Conservation (phyloP, 2,888 invertebrate species). For the Strigamia crassipes region DNA sequence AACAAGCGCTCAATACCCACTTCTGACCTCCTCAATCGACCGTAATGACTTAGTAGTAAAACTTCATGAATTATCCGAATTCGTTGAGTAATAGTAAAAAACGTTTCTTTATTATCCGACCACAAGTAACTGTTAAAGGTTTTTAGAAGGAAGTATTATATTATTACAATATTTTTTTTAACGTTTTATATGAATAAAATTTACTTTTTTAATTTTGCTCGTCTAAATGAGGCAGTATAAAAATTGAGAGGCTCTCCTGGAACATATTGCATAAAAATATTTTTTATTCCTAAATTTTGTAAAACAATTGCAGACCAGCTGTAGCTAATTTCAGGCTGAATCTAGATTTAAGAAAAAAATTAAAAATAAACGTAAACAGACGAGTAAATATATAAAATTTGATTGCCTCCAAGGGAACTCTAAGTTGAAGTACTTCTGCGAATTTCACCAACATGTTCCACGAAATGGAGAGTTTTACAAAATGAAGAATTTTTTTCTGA, state of each 20-base stretch:
- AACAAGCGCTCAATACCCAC: neutral
- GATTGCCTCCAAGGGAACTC: conserved; percentile 8
- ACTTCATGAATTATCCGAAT: neutral
- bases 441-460: neutral
- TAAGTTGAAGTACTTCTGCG: conserved; percentile 2
- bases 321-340: neutral
- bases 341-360: neutral
- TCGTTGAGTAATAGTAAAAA: neutral
- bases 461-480: neutral
- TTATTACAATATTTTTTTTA: neutral
- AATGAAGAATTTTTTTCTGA: neutral
- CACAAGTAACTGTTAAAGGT: neutral
- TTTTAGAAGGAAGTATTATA: neutral
- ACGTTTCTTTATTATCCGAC: neutral
- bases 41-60: neutral
- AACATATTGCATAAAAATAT: conserved; percentile 7
- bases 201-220: neutral
- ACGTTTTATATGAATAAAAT: neutral
- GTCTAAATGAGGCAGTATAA: neutral
- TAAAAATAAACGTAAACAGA: neutral
- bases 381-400: neutral
- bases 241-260: neutral
- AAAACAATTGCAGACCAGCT: neutral
- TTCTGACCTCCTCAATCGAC: neutral
- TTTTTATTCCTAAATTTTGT: neutral